A percentile compares a stretch with the other conserved stretches of the same genome.
These are phyloP conservation scores for Pachydiplax longipennis DNA, from an alignment of 2,888 invertebrate species.

Conservation along the genomic window DNA sequence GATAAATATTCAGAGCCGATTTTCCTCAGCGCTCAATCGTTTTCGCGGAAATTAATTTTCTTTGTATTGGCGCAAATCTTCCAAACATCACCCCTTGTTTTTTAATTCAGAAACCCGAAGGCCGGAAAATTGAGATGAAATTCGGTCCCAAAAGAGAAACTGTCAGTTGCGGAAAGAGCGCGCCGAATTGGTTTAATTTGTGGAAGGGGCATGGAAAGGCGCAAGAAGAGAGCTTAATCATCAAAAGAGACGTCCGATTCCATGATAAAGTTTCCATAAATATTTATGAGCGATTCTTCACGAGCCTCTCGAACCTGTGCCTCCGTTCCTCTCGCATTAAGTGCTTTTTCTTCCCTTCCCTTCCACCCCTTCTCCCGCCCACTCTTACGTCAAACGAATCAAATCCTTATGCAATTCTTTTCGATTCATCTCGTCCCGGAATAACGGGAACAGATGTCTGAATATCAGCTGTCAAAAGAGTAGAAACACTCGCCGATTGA, in stretches of 20 bases:
- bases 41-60: no score
- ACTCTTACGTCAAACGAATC: background rate
- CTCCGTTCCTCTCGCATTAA: background rate
- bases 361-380: background rate
- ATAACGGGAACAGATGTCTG: no score
- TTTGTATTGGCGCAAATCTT: no score
- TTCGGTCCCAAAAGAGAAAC: background rate
- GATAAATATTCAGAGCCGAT: no score
- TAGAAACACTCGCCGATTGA: no score
- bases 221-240: background rate
- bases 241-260: background rate
- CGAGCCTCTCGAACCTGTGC: background rate
- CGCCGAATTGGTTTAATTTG: background rate
- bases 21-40: no score
- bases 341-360: background rate
- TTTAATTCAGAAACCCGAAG: background rate
- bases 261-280: conserved; percentile 39
- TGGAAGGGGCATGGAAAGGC: background rate
- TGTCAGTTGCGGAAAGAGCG: background rate
- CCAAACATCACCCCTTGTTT: background rate
- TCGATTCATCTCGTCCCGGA: no score
- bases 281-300: conserved; percentile 37
- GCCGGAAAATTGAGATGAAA: background rate
- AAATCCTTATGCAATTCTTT: no score
- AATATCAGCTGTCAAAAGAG: no score